These are phyloP conservation scores for Lydus trimaculatus DNA, from an alignment of 2,888 invertebrate species.

Conservation along the genomic window DNA sequence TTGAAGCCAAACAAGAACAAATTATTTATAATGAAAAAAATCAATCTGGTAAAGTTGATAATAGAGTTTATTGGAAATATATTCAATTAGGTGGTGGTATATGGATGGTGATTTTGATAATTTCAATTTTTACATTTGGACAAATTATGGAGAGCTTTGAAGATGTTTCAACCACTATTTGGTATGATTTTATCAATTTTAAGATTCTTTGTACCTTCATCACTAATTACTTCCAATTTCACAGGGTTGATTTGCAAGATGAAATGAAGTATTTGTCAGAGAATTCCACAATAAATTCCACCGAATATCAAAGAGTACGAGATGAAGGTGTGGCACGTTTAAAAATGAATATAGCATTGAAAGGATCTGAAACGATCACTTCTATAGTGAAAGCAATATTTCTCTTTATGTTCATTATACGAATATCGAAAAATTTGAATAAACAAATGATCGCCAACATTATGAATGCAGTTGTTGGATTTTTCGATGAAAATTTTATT, in stretches of 20 bases:
- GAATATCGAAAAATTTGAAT: slow-evolving; percentile 3
- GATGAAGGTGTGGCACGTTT: background rate
- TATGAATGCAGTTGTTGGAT: background rate
- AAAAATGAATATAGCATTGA: background rate
- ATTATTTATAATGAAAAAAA: slow-evolving; percentile 8
- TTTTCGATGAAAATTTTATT: slow-evolving; percentile 10
- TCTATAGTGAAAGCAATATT: background rate
- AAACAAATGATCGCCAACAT: background rate
- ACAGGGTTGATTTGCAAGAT: slow-evolving; percentile 34
- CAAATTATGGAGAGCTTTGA: slow-evolving; percentile 17
- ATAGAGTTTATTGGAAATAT: slow-evolving; percentile 27
- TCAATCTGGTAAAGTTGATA: slow-evolving; percentile 18
- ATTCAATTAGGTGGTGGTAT: slow-evolving; percentile 29
- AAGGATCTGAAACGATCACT: background rate
- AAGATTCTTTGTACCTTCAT: too few relatives aligned
- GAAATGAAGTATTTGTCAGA: slow-evolving; percentile 20
- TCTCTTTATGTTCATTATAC: background rate
- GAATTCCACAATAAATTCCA: slow-evolving; percentile 24
- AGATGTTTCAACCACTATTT: slow-evolving; percentile 17
- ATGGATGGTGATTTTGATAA: slow-evolving; percentile 19
- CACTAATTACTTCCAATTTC: background rate
- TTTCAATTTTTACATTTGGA: slow-evolving; percentile 14
- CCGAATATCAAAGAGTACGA: background rate
- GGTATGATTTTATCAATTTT: background rate
- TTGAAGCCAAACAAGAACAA: slow-evolving; percentile 5